Evolutionary conservation across 1,140 invertebrate species (phyloP), one percentile per base, ranked within the genome.

Genomic region (Procambarus virginalis): DNA sequence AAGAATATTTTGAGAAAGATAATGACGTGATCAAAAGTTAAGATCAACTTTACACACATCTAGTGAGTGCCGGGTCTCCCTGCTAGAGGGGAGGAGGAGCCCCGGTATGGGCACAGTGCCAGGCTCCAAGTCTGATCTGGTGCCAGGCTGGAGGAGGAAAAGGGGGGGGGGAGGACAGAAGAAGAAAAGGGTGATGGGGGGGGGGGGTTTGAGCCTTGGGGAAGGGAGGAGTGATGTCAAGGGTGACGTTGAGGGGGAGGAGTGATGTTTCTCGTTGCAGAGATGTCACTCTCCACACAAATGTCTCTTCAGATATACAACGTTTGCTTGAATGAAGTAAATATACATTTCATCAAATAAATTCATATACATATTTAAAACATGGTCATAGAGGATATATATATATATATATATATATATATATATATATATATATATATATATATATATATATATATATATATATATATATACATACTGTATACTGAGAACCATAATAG

Each of bases 1-100:
- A n/a, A n/a, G n/a, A n/a, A n/a, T n/a, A n/a, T n/a, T 78, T 78
- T 4, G 78, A 10, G 49, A 49, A 80, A 34, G 22, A 80, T 55
- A 55, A n/a, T 58, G 49, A 80, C 49, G 45, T 55, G 78, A 80
- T 58, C 49, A 80, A 55, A 80, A 80, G 78, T 55, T 55, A 80
- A 6, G 49, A 34, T 17, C 14, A 55, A 80, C 49, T 80, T 58
- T 80, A 58, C 58, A 55, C 78, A 80, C 78, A 80, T 55, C 22
- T 49, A 80, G 49, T 80, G 78, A 80, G 78, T 80, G 6, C 6
- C 0, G 51, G 6, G 12, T 55, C 51, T 6, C 51, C 6, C 6
- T 9, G 51, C 78, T 80, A 49, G 78, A 80, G 20, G 17, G 10
- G 49, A 6, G 22, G 78, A 46, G 2, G 49, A 20, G 49, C 22